phyloP scores from a whole-genome alignment of 2,113 vertebrate genomes.

The Emydocephalus ijimae region DNA sequence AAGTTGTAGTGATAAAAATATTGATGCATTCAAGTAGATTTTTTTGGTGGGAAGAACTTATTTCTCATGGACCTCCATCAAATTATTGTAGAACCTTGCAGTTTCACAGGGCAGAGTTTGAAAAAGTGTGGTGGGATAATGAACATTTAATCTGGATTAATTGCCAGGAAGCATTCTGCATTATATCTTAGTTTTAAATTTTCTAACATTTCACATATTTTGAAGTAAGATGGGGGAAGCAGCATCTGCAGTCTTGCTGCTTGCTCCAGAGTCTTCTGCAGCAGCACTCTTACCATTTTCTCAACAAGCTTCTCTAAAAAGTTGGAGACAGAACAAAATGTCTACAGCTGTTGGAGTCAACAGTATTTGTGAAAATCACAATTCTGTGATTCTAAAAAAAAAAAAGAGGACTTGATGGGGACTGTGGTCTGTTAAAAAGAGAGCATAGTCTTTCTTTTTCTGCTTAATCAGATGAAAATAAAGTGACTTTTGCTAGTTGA shows the following conservation, averaged over 20 bases:
- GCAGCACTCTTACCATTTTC: background rate
- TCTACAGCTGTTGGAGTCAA: background rate
- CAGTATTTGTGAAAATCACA: background rate
- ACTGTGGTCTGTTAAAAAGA: background rate
- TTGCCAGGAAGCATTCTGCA: background rate
- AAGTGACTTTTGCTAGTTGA: background rate
- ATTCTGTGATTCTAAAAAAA: background rate
- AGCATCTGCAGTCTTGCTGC: background rate
- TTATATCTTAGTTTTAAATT: background rate
- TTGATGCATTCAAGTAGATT: background rate
- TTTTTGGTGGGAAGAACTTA: background rate
- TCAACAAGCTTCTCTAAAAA: background rate
- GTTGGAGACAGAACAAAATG: background rate
- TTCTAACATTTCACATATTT: background rate
- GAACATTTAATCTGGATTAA: background rate
- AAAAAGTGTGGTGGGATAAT: background rate
- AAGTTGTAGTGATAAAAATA: background rate
- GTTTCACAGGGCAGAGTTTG: background rate
- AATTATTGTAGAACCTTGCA: background rate
- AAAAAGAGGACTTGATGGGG: background rate
- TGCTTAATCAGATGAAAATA: background rate
- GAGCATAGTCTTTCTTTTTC: background rate
- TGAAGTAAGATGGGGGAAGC: background rate
- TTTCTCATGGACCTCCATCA: background rate
- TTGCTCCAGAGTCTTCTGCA: background rate